Conservation (phyloP, 2,888 invertebrate species). For the Drosophila nr. perissopoda region DNA sequence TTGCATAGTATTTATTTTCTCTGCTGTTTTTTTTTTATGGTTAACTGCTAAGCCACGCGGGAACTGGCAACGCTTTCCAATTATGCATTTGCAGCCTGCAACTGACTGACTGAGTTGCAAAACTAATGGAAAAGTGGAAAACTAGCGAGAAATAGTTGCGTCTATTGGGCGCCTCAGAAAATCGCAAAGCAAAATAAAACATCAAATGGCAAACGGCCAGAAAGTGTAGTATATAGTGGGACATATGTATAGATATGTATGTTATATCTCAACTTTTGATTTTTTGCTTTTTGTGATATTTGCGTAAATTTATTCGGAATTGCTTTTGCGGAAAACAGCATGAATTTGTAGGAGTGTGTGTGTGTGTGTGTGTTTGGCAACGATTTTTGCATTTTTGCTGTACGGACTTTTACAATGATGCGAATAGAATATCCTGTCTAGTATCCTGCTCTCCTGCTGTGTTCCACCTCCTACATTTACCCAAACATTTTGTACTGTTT, state of each 20-base stretch:
- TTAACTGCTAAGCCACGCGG: slow-evolving; percentile 30
- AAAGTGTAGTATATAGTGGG: slow-evolving; percentile 38
- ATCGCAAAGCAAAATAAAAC: slow-evolving; percentile 5
- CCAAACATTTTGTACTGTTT: slow-evolving; percentile 45
- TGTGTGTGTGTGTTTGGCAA: slow-evolving; percentile 3
- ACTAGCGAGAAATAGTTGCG: slow-evolving; percentile 16
- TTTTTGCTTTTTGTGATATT: background rate
- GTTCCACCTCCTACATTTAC: slow-evolving; percentile 2
- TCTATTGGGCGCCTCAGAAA: slow-evolving; percentile 18
- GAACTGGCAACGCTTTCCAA: slow-evolving; percentile 30
- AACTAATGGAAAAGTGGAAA: slow-evolving; percentile 33
- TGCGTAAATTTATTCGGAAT: slow-evolving; percentile 23
- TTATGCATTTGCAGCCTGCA: slow-evolving; percentile 24
- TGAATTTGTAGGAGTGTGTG: background rate
- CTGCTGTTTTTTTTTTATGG: slow-evolving; percentile 12
- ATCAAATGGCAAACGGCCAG: slow-evolving; percentile 51
- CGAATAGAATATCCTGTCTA: slow-evolving; percentile 28
- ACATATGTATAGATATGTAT: slow-evolving; percentile 1
- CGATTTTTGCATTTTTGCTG: slow-evolving; percentile 47
- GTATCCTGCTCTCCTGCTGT: slow-evolving; percentile 10
- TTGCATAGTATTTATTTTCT: background rate
- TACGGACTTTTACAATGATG: slow-evolving; percentile 36
- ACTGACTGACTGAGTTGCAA: background rate
- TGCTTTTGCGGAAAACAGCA: slow-evolving; percentile 20
- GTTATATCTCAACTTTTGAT: background rate